These are phyloP conservation scores for Margaritifera margaritifera DNA, from an alignment of 2,888 invertebrate genomes.

Conservation along the genomic window DNA sequence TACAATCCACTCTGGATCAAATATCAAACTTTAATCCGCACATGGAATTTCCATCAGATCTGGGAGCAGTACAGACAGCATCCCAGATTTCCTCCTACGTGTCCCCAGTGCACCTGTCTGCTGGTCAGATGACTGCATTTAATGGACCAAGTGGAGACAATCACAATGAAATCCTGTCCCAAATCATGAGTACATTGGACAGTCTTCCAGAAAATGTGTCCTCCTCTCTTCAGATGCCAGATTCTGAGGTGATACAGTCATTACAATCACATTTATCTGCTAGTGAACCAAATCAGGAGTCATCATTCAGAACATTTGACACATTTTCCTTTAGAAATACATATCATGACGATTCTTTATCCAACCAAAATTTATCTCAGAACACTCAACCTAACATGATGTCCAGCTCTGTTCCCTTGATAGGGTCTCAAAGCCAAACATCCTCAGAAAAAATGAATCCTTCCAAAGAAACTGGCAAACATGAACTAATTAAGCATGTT, in stretches of 20 bases:
- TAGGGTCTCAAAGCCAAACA: constrained; percentile 2
- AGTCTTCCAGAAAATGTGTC: too few species aligned
- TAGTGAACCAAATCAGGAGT: too few species aligned
- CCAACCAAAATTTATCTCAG: too few species aligned
- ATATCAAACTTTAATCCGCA: background rate
- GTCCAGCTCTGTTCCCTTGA: constrained; percentile 11
- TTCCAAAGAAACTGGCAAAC: constrained; percentile 24
- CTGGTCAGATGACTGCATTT: constrained; percentile 17
- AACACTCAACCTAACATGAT: background rate
- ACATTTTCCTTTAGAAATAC: background rate
- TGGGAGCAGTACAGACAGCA: background rate
- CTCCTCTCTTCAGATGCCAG: too few species aligned
- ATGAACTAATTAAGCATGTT: constrained; percentile 32
- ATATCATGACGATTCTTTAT: too few species aligned
- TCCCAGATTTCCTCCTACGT: constrained; percentile 1
- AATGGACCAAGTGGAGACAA: constrained; percentile 4
- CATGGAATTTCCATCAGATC: background rate
- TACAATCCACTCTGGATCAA: constrained; percentile 44
- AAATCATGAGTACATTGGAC: constrained; percentile 31
- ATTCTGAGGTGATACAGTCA: too few species aligned
- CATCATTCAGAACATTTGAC: constrained; percentile 4
- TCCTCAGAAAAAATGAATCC: background rate
- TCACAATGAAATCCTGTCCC: constrained; percentile 35
- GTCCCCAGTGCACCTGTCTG: constrained; percentile 5
- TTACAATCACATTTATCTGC: too few species aligned